Conservation (phyloP, 1,140 invertebrate species). For the Lutraria rhynchaena region DNA sequence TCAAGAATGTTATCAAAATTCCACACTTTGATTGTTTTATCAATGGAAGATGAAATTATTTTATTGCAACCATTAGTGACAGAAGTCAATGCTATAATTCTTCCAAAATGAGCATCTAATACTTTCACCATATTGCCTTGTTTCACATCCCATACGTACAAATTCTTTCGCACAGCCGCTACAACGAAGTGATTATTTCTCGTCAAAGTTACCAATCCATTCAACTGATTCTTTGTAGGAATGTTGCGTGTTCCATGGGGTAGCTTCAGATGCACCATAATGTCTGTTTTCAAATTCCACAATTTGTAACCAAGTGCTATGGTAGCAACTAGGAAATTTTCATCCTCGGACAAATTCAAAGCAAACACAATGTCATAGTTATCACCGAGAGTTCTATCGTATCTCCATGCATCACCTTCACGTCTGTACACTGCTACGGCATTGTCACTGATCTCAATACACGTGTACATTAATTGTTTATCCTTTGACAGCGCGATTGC, state of each 20-base stretch:
- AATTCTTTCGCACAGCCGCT: conserved; percentile 96
- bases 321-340: conserved; percentile 91
- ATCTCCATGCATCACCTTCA: conserved; percentile 79
- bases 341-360: conserved; percentile 91
- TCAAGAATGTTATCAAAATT: conserved; percentile 99
- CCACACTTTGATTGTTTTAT: conserved; percentile 99
- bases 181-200: conserved; percentile 95
- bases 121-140: conserved; percentile 91
- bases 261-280: conserved; percentile 87
- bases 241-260: conserved; percentile 97
- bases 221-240: conserved; percentile 87
- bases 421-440: conserved; percentile 78
- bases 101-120: conserved; percentile 97
- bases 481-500: conserved; percentile 84
- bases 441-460: conserved; percentile 81
- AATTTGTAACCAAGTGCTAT: conserved; percentile 89
- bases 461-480: conserved; percentile 78
- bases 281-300: conserved; percentile 83
- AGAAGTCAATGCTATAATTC: conserved; percentile 94
- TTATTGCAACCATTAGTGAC: conserved; percentile 94
- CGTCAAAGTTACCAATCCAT: conserved; percentile 89
- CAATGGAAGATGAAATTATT: conserved; percentile 97
- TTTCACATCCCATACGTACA: conserved; percentile 96
- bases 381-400: conserved; percentile 80
- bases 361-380: conserved; percentile 87